phyloP scores from a whole-genome alignment of 1,140 invertebrate genomes.

The Stenopsyche tienmushanensis region DNA sequence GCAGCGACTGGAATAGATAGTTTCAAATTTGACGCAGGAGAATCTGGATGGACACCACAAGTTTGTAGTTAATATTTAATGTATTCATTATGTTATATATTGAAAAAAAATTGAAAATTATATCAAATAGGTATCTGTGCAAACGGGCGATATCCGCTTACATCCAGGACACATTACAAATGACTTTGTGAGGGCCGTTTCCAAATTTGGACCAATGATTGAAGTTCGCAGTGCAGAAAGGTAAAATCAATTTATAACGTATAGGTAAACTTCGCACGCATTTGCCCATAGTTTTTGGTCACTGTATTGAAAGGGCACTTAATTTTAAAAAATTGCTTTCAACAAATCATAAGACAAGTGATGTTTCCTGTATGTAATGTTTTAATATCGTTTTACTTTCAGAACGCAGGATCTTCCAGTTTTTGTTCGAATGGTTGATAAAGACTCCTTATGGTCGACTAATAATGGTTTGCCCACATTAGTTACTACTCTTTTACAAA shows the following conservation, averaged over 20 bases:
- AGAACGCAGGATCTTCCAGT: slow-evolving; percentile 75
- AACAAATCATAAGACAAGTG: no score
- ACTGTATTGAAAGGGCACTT: no score
- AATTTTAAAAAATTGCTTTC: no score
- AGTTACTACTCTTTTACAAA: slow-evolving; percentile 76
- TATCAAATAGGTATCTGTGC: slow-evolving; percentile 48
- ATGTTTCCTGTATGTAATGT: neutral
- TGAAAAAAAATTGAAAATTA: neutral
- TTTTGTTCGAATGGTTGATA: slow-evolving; percentile 88
- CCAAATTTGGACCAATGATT: slow-evolving; percentile 66
- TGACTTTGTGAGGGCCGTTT: slow-evolving; percentile 65
- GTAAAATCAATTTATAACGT: slow-evolving; percentile 45
- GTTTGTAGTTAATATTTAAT: slow-evolving; percentile 36
- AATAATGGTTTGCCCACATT: slow-evolving; percentile 78
- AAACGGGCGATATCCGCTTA: slow-evolving; percentile 51
- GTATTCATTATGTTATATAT: neutral
- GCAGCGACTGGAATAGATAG: slow-evolving; percentile 71
- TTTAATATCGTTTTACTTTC: neutral
- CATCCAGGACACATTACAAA: slow-evolving; percentile 64
- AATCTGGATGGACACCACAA: slow-evolving; percentile 64
- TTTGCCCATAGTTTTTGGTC: no score
- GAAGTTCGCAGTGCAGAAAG: slow-evolving; percentile 68
- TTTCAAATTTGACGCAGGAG: slow-evolving; percentile 93
- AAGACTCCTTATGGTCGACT: slow-evolving; percentile 75
- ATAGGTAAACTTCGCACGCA: no score